Percentiles rank a stretch among this genome's conserved stretches.
phyloP scores from a whole-genome alignment of 1,140 invertebrate species.

The Orius insidiosus region DNA sequence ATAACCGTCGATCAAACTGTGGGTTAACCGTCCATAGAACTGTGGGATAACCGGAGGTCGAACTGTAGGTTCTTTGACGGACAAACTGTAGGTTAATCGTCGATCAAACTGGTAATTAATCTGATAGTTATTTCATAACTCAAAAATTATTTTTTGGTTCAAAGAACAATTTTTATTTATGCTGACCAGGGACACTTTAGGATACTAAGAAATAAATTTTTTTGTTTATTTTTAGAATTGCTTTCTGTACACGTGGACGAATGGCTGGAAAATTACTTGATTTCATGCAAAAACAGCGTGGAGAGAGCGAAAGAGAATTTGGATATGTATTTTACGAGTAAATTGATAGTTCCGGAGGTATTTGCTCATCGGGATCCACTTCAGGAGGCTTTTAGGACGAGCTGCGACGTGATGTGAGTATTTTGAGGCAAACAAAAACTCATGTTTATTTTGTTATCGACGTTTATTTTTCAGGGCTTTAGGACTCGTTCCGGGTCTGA shows the following conservation, averaged over 20 bases:
- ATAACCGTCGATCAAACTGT: no score
- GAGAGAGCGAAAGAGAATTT: slow-evolving; percentile 30
- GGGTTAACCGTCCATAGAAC: no score
- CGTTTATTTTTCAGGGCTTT: slow-evolving; percentile 13
- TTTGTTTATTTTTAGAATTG: slow-evolving; percentile 14
- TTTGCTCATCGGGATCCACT: slow-evolving; percentile 28
- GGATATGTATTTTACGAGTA: slow-evolving; percentile 30
- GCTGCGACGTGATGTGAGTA: slow-evolving; percentile 19
- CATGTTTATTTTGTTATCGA: not conserved
- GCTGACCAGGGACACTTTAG: no score
- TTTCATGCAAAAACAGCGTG: slow-evolving; percentile 29
- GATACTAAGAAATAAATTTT: no score
- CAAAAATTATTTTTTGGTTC: no score
- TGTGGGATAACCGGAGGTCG: no score
- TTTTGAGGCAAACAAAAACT: no score
- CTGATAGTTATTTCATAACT: no score
- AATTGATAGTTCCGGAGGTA: slow-evolving; percentile 27
- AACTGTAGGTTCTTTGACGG: no score
- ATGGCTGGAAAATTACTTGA: slow-evolving; percentile 28
- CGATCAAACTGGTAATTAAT: no score
- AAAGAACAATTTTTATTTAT: no score
- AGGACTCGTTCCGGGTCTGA: slow-evolving; percentile 17
- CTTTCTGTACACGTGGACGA: slow-evolving; percentile 20
- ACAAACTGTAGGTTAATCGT: no score
- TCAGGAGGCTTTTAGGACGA: slow-evolving; percentile 21